These are phyloP conservation scores for Jacana jacana DNA, from an alignment of 2,113 vertebrate genomes.

Conservation along the genomic window DNA sequence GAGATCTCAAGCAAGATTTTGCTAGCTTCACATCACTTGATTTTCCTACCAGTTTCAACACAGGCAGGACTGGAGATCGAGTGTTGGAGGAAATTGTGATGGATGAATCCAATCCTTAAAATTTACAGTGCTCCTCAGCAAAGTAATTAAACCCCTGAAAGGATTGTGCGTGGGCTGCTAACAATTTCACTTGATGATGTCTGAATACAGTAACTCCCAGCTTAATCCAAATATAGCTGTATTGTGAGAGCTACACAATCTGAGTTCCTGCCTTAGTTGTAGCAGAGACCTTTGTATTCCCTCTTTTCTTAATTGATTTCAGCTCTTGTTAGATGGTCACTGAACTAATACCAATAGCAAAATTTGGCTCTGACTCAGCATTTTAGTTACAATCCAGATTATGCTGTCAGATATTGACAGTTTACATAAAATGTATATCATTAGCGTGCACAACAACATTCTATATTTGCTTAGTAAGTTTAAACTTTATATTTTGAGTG, in stretches of 20 bases:
- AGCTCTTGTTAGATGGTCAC: background rate
- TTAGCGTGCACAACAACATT: background rate
- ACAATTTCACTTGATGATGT: background rate
- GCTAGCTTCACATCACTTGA: background rate
- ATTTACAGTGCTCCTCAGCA: background rate
- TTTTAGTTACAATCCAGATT: background rate
- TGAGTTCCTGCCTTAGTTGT: background rate
- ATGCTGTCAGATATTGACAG: background rate
- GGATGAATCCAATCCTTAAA: background rate
- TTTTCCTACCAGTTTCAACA: background rate
- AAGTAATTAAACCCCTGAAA: background rate
- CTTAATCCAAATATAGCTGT: background rate
- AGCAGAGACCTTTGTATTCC: background rate
- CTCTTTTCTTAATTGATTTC: background rate
- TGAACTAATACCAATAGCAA: background rate
- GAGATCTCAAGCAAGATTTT: background rate
- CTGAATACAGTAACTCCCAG: background rate
- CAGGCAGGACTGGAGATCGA: background rate
- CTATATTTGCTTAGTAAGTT: background rate
- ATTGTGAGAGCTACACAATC: background rate
- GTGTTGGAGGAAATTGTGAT: background rate
- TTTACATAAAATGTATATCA: background rate
- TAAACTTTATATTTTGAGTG: background rate
- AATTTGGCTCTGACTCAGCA: background rate
- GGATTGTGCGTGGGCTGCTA: background rate